Base-by-base conservation (phyloP, 2,113 vertebrate species). In the Solea senegalensis region DNA sequence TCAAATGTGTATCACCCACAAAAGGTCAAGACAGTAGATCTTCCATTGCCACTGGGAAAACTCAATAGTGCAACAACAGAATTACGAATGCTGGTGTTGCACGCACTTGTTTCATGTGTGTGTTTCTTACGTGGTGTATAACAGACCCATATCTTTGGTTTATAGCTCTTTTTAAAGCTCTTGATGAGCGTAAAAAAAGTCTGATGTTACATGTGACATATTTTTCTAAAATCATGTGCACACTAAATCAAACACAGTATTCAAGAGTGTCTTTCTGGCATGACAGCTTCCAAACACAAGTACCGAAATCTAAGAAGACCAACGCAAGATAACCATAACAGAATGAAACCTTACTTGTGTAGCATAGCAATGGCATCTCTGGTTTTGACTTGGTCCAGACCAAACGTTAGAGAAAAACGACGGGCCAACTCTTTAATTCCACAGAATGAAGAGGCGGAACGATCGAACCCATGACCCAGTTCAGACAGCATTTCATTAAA, bases 401-500 rank as follows among this genome's bases (percentile, higher is more conserved):
- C 98, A 62, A 99, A 99, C 0, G 97, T 99, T 88, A 99, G 95
- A 73, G 98, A 97, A 92, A 98, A 99, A 60, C 98, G 96, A 50
- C 98, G 95, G 78, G 97, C 96, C 82, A 99, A 93, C 86, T 99
- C 98, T 92, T 99, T 99, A 90, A 99, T 98, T 58, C 97, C 97
- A 28, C 96, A 98, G 93, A 99, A 99, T 0, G 95, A 86, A 0
- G 97, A 95, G 27, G 97, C 95, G 9, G 98, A 98, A 86, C 98
- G 95, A 85, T 99, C 98, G 82, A 98, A 97, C 83, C 95, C 96
- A 75, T 96, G 96, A 72, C 98, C 95, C 90, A 98, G 94, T 65
- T 99, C 98, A 65, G 96, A 97, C 86, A 98, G 95, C 96, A 98
- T 98, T 90, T 99, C 98, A 84, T 98, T 97, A 93, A 99, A 99